Evolutionary conservation across 2,888 invertebrate genomes (phyloP).

Genomic region (Acrobasis suavella): DNA sequence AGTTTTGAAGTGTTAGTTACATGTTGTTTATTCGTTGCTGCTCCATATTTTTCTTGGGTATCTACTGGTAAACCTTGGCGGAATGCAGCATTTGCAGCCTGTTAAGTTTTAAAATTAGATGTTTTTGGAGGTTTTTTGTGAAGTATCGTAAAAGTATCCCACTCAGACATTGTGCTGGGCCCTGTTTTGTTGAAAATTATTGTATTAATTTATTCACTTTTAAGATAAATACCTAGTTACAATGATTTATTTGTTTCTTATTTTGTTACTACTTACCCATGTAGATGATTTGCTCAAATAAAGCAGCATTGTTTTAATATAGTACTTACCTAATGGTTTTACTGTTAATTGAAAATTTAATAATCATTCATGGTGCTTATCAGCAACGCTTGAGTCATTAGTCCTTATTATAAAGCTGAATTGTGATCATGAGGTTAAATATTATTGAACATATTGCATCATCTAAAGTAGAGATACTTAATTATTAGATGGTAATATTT

Average conservation of each 20-base stretch:
- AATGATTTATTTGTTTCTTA: constrained; percentile 24
- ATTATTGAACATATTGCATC: too few relatives aligned
- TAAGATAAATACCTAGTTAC: constrained; percentile 22
- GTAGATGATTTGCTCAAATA: neutral
- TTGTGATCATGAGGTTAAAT: too few relatives aligned
- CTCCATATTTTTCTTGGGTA: constrained; percentile 98
- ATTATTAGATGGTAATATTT: too few relatives aligned
- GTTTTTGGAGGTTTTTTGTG: constrained; percentile 96
- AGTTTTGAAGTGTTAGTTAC: constrained; percentile 98
- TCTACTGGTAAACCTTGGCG: constrained; percentile 95
- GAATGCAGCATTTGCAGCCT: constrained; percentile 96
- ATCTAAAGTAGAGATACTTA: too few relatives aligned
- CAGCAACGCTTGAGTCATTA: too few relatives aligned
- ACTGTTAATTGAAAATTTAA: too few relatives aligned
- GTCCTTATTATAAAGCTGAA: too few relatives aligned
- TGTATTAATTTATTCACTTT: neutral
- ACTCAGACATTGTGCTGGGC: constrained; percentile 86
- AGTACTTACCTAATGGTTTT: too few relatives aligned
- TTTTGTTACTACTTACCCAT: neutral
- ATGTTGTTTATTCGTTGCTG: constrained; percentile 98
- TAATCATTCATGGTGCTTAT: too few relatives aligned
- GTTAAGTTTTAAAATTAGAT: constrained; percentile 94
- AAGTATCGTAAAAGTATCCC: constrained; percentile 95
- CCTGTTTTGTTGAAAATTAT: constrained; percentile 31
- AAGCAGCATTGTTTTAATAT: too few relatives aligned